Evolutionary conservation across 2,113 vertebrate genomes (phyloP).

Genomic region (Peromyscus maniculatus): DNA sequence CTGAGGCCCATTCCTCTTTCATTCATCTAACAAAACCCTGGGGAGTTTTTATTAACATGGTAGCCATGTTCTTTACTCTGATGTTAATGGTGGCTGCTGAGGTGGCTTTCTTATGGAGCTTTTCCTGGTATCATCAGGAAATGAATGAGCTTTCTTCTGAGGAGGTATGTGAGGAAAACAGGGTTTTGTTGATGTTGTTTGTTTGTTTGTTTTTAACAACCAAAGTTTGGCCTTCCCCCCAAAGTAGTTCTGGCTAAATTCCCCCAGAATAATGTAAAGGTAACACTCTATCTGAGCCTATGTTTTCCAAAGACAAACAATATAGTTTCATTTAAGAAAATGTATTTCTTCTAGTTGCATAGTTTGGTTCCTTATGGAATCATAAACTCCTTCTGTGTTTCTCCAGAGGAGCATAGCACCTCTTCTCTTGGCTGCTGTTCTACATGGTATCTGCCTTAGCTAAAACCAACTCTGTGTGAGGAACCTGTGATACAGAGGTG

Average conservation of each 20-base stretch:
- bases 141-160: neutral
- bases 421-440: neutral
- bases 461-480: neutral
- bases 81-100: neutral
- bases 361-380: conserved; percentile 24
- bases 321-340: neutral
- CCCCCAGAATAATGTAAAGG: conserved; percentile 27
- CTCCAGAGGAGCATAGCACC: neutral
- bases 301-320: neutral
- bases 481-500: neutral
- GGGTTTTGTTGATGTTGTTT: conserved; percentile 12
- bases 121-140: neutral
- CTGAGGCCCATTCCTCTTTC: neutral
- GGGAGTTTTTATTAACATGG: neutral
- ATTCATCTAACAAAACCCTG: neutral
- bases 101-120: neutral
- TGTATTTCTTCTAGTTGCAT: conserved; percentile 6
- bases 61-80: neutral
- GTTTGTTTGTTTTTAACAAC: neutral
- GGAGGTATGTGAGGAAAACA: neutral
- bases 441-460: neutral
- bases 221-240: neutral
- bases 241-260: neutral
- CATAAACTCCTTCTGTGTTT: neutral
- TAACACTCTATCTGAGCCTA: neutral